Percentiles rank a stretch among this genome's conserved stretches.
Conservation (phyloP, 1,140 invertebrate species). For the Penaeus chinensis region DNA sequence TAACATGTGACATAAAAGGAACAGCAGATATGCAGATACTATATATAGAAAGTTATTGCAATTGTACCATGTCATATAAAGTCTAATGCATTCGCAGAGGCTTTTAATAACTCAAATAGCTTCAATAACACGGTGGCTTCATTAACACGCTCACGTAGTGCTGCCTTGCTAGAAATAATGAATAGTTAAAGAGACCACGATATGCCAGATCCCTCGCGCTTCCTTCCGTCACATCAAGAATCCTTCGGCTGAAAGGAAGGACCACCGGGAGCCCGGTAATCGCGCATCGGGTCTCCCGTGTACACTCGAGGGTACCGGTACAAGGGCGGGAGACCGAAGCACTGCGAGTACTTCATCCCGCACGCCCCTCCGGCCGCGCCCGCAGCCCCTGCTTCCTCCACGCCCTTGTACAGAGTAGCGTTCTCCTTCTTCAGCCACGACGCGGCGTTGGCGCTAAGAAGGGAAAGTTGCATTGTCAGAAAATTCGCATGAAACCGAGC, state of each 20-base stretch:
- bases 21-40: too few species aligned
- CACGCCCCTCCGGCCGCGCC: slow-evolving; percentile 19
- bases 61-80: too few species aligned
- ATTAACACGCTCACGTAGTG: too few species aligned
- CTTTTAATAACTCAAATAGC: too few species aligned
- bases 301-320: slow-evolving; percentile 24
- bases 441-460: slow-evolving; percentile 18
- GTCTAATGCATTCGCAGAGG: too few species aligned
- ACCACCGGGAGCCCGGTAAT: background rate
- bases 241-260: background rate
- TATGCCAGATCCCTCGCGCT: background rate
- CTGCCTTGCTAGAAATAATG: too few species aligned
- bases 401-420: background rate
- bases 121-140: too few species aligned
- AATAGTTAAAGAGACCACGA: background rate
- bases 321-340: slow-evolving; percentile 12
- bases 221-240: background rate
- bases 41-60: too few species aligned
- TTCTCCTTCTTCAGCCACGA: slow-evolving; percentile 20
- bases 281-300: background rate
- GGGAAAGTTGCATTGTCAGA: background rate
- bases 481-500: background rate
- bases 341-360: slow-evolving; percentile 4
- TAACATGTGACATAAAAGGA: too few species aligned
- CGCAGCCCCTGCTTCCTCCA: slow-evolving; percentile 1